Evolutionary conservation across 2,113 vertebrate species (phyloP).

Genomic region (Bambusicola thoracicus): DNA sequence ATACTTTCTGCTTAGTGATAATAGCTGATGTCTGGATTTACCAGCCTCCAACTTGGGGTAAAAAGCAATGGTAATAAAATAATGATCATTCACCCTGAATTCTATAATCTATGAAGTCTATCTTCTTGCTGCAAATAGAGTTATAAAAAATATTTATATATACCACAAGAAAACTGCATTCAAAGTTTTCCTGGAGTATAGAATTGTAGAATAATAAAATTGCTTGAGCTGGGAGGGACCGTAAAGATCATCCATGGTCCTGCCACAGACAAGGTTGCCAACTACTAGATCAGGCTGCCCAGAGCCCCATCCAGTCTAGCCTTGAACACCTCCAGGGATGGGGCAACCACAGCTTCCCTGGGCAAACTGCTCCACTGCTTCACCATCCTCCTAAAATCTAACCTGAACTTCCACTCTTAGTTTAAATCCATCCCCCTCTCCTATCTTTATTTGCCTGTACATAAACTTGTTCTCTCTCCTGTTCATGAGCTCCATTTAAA

Average conservation of each 20-base stretch:
- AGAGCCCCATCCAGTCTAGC: not conserved
- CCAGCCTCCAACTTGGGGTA: not conserved
- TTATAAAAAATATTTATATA: not conserved
- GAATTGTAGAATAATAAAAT: not conserved
- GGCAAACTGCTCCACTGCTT: not conserved
- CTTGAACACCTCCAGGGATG: not conserved
- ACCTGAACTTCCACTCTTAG: not conserved
- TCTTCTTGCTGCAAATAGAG: not conserved
- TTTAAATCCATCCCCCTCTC: not conserved
- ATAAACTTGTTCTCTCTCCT: not conserved
- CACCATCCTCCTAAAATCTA: not conserved
- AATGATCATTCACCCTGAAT: not conserved
- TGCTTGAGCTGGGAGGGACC: not conserved
- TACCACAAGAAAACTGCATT: fast-evolving
- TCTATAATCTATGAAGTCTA: not conserved
- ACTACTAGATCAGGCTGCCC: not conserved
- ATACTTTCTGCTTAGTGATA: not conserved
- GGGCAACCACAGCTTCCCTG: not conserved
- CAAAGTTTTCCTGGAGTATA: not conserved
- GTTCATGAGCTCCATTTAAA: not conserved
- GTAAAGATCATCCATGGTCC: not conserved
- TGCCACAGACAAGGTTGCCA: not conserved
- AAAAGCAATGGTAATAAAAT: not conserved
- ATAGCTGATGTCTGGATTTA: not conserved
- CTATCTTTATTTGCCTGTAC: not conserved